These are phyloP conservation scores for Microcebus griseorufus DNA, from an alignment of 2,113 vertebrate genomes.

Conservation along the genomic window DNA sequence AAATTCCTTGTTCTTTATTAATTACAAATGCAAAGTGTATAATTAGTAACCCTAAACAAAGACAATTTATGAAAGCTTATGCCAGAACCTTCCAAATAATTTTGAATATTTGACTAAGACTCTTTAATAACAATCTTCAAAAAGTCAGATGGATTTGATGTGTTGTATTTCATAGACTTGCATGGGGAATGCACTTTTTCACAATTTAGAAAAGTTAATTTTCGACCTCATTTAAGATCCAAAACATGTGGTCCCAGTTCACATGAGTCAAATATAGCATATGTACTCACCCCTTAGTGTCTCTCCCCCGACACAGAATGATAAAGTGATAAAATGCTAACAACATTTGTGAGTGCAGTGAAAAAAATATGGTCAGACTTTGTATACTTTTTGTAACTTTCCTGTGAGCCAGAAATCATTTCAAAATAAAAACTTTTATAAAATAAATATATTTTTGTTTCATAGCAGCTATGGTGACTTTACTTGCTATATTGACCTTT, in stretches of 20 bases:
- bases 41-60: not conserved
- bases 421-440: not conserved
- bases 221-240: not conserved
- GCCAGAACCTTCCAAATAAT: not conserved
- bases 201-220: not conserved
- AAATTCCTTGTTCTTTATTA: not conserved
- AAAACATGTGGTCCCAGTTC: not conserved
- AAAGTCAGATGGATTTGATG: not conserved
- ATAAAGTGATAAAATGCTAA: not conserved
- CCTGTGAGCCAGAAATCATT: not conserved
- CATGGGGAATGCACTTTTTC: not conserved
- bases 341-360: not conserved
- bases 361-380: not conserved
- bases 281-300: not conserved
- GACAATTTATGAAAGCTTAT: not conserved
- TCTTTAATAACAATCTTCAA: not conserved
- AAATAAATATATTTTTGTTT: not conserved
- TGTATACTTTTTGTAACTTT: not conserved
- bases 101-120: not conserved
- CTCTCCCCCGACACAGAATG: not conserved
- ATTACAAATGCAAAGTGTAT: not conserved
- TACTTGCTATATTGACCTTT: not conserved
- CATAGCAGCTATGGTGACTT: not conserved
- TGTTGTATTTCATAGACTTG: not conserved
- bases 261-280: not conserved